phyloP scores from a whole-genome alignment of 2,888 invertebrate species.

The Andrena hattorfiana region DNA sequence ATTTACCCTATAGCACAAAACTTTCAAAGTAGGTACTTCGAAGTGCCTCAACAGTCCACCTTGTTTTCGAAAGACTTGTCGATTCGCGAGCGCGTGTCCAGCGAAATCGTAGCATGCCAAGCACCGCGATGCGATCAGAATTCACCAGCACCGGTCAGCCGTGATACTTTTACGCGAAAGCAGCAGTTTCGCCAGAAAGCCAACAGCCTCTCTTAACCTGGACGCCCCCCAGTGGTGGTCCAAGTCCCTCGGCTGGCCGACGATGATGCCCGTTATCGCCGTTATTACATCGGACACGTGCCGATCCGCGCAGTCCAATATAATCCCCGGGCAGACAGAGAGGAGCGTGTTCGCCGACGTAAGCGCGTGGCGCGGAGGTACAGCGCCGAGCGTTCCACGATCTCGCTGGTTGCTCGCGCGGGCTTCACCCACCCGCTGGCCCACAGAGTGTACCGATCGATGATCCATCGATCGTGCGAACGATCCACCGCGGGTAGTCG shows the following conservation, averaged over 20 bases:
- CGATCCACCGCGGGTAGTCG: conserved; percentile 68
- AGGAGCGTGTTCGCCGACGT: neutral
- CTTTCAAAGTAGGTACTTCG: no score
- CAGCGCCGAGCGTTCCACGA: conserved; percentile 24
- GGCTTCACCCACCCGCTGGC: conserved; percentile 67
- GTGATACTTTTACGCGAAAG: conserved; percentile 43
- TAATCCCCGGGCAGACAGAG: conserved; percentile 47
- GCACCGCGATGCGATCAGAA: conserved; percentile 33
- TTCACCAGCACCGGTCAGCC: conserved; percentile 18
- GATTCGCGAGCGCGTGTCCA: conserved; percentile 10
- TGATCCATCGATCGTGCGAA: conserved; percentile 75
- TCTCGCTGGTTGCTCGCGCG: conserved; percentile 31
- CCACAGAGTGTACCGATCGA: conserved; percentile 56
- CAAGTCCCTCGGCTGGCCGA: conserved; percentile 11
- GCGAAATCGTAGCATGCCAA: conserved; percentile 9
- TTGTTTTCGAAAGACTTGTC: conserved; percentile 12
- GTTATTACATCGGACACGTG: conserved; percentile 62
- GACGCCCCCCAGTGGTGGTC: conserved; percentile 1
- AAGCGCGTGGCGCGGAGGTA: conserved; percentile 32
- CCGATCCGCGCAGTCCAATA: conserved; percentile 43
- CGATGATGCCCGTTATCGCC: conserved; percentile 54
- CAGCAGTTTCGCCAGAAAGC: conserved; percentile 27
- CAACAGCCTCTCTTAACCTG: neutral
- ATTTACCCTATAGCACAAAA: no score
- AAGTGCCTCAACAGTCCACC: neutral